These are phyloP conservation scores for Xestia rhomboidea DNA, from an alignment of 2,888 invertebrate genomes.

Conservation along the genomic window DNA sequence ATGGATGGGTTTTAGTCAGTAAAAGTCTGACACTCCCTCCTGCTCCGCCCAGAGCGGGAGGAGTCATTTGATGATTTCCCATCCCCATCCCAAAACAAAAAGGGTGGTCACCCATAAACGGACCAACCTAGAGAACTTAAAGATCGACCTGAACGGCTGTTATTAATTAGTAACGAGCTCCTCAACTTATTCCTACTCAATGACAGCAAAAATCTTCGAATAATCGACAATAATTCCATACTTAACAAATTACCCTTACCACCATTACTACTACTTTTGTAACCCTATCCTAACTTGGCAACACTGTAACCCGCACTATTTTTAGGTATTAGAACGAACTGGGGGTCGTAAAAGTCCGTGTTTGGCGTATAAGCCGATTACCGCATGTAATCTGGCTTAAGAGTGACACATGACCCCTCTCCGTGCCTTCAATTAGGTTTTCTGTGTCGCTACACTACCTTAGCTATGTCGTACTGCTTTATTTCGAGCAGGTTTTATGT, in stretches of 20 bases:
- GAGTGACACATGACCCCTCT: constrained; percentile 72
- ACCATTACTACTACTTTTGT: constrained; percentile 27
- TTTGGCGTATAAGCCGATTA: constrained; percentile 83
- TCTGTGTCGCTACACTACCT: constrained; percentile 57
- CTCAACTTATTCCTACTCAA: no score
- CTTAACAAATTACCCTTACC: not conserved
- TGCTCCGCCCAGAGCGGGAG: no score
- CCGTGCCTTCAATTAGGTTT: constrained; percentile 79
- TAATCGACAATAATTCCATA: no score
- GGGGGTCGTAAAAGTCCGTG: constrained; percentile 76
- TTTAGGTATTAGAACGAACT: constrained; percentile 53
- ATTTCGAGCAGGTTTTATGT: constrained; percentile 7
- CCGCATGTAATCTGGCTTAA: constrained; percentile 78
- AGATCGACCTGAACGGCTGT: not conserved
- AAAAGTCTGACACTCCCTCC: no score
- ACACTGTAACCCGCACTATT: constrained; percentile 44
- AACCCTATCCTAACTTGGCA: constrained; percentile 31
- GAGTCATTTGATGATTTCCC: no score
- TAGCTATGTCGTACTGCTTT: constrained; percentile 17
- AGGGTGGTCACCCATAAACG: no score
- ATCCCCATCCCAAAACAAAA: no score
- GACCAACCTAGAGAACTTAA: not conserved
- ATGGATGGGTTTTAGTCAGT: no score
- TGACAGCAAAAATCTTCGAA: not conserved
- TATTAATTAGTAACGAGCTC: not conserved